These are phyloP conservation scores for Oryzias javanicus DNA, from an alignment of 2,113 vertebrate species.

Conservation along the genomic window DNA sequence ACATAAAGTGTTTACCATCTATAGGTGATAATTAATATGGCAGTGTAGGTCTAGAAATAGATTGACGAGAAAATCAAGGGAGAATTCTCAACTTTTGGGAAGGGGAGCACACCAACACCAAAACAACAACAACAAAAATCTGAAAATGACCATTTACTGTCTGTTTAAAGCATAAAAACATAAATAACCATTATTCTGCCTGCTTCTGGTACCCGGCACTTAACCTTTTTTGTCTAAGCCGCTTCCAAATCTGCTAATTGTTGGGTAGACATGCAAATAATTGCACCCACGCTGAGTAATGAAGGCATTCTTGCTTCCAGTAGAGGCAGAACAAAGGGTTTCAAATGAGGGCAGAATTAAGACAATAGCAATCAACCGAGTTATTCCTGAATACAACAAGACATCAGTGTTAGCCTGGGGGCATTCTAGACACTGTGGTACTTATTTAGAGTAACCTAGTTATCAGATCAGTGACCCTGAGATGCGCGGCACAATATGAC, in stretches of 20 bases:
- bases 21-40: too few species aligned
- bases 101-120: background rate
- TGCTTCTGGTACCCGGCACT: slow-evolving; percentile 22
- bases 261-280: slow-evolving; percentile 30
- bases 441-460: slow-evolving; percentile 29
- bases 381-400: slow-evolving; percentile 26
- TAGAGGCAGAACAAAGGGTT: slow-evolving; percentile 24
- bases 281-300: slow-evolving; percentile 54
- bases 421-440: slow-evolving; percentile 20
- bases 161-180: background rate
- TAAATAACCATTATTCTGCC: slow-evolving; percentile 31
- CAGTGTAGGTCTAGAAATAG: too few species aligned
- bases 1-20: too few species aligned
- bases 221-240: slow-evolving; percentile 37
- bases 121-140: slow-evolving; percentile 23
- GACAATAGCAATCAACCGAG: slow-evolving; percentile 55
- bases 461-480: slow-evolving; percentile 33
- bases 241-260: slow-evolving; percentile 55
- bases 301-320: slow-evolving; percentile 39
- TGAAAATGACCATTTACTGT: slow-evolving; percentile 17
- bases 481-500: slow-evolving; percentile 13
- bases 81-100: slow-evolving; percentile 6
- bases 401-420: slow-evolving; percentile 27
- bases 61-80: background rate
- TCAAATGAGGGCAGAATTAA: slow-evolving; percentile 48